Evolutionary conservation across 2,888 invertebrate genomes (phyloP).

Genomic region (Aspidapion aeneum): DNA sequence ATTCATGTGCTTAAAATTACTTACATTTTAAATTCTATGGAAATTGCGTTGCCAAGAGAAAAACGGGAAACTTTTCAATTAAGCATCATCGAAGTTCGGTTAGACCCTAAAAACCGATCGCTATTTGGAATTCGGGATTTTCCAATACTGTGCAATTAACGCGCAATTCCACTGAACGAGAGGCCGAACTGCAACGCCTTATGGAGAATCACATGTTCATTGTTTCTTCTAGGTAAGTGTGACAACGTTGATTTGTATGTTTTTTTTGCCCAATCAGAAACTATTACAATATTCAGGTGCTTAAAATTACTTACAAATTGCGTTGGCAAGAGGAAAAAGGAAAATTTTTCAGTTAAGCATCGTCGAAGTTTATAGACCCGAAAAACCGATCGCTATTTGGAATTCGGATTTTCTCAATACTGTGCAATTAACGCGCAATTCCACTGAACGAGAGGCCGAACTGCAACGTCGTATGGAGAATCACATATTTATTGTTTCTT

Average conservation of each 20-base stretch:
- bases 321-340: slow-evolving; percentile 13
- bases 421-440: slow-evolving; percentile 17
- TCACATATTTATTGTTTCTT: slow-evolving; percentile 23
- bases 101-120: slow-evolving; percentile 16
- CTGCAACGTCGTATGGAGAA: slow-evolving; percentile 16
- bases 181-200: slow-evolving; percentile 18
- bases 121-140: slow-evolving; percentile 15
- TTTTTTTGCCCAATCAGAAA: too few relatives aligned
- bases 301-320: too few relatives aligned
- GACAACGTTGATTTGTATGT: too few relatives aligned
- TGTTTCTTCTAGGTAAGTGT: slow-evolving; percentile 17
- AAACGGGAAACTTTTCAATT: slow-evolving; percentile 18
- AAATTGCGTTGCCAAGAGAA: too few relatives aligned
- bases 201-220: slow-evolving; percentile 21
- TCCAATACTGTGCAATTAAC: slow-evolving; percentile 13
- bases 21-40: too few relatives aligned
- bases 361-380: slow-evolving; percentile 14
- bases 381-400: slow-evolving; percentile 21
- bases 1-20: too few relatives aligned
- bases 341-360: slow-evolving; percentile 16
- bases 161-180: slow-evolving; percentile 21
- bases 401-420: slow-evolving; percentile 7
- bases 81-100: slow-evolving; percentile 12
- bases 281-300: too few relatives aligned
- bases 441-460: slow-evolving; percentile 22